These are phyloP conservation scores for Sula dactylatra DNA, from an alignment of 2,113 vertebrate species.

Conservation along the genomic window DNA sequence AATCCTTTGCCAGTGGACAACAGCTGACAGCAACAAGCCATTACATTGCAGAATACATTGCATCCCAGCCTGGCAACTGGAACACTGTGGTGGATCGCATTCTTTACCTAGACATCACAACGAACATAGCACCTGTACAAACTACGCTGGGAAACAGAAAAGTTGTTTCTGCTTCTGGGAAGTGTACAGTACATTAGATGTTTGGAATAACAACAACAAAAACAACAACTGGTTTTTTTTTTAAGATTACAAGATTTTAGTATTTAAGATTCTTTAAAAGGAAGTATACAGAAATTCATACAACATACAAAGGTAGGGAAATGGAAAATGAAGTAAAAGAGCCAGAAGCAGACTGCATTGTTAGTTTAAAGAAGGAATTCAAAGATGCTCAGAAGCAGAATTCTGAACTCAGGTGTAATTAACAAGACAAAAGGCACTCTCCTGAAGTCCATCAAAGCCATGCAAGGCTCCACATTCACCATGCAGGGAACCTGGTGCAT, in stretches of 20 bases:
- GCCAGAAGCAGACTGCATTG: not conserved
- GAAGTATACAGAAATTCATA: not conserved
- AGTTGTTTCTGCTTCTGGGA: constrained; percentile 14
- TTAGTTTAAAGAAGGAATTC: not conserved
- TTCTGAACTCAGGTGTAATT: not conserved
- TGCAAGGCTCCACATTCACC: not conserved
- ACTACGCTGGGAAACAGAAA: not conserved
- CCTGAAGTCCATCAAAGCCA: not conserved
- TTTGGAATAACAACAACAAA: not conserved
- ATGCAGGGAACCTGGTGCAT: not conserved
- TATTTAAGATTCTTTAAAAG: not conserved
- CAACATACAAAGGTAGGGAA: not conserved
- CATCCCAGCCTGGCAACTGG: not conserved
- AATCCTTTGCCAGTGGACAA: not conserved
- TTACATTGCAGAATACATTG: constrained; percentile 35
- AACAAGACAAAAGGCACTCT: not conserved
- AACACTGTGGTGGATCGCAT: not conserved
- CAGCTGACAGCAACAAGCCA: constrained; percentile 16
- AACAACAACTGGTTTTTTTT: not conserved
- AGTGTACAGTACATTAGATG: not conserved
- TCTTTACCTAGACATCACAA: constrained; percentile 18
- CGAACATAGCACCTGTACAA: constrained; percentile 28
- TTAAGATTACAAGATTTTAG: not conserved
- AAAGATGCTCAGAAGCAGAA: not conserved
- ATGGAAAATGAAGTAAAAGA: not conserved